These are phyloP conservation scores for Crenichthys baileyi DNA, from an alignment of 2,797 vertebrate species.

Conservation along the genomic window DNA sequence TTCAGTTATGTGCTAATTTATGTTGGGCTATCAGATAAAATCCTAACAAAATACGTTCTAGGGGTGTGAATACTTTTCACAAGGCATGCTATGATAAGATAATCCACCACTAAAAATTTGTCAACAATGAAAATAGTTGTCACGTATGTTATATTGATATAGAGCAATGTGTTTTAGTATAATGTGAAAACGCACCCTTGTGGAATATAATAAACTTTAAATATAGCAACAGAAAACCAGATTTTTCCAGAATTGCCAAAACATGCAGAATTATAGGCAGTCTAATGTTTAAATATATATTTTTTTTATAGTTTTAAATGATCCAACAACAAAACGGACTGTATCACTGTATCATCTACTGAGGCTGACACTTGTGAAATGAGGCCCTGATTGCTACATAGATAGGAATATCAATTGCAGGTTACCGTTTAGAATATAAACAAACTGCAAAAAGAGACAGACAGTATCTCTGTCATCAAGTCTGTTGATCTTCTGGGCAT, in stretches of 20 bases:
- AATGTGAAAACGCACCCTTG: not conserved
- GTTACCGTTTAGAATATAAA: slow-evolving; percentile 56
- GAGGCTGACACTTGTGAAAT: slow-evolving; percentile 9
- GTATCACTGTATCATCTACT: not conserved
- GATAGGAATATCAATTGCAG: slow-evolving; percentile 31
- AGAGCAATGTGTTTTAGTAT: not conserved
- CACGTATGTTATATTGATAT: not conserved
- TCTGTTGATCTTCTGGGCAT: slow-evolving; percentile 65
- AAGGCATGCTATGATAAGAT: not conserved
- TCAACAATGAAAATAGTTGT: not conserved
- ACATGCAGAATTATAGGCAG: not conserved
- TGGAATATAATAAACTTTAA: not conserved
- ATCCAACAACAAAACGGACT: not conserved
- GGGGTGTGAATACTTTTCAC: not conserved
- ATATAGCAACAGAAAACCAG: not conserved
- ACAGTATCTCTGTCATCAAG: slow-evolving; percentile 71
- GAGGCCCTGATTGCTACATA: slow-evolving; percentile 13
- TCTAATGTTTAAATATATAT: not conserved
- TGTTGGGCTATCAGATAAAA: not conserved
- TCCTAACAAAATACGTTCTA: not conserved
- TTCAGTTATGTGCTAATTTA: not conserved
- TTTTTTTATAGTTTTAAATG: not conserved
- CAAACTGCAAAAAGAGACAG: slow-evolving; percentile 58
- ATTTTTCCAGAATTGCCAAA: not conserved
- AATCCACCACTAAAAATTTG: not conserved